These are phyloP conservation scores for Martes martes DNA, from an alignment of 2,113 vertebrate species.

Conservation along the genomic window DNA sequence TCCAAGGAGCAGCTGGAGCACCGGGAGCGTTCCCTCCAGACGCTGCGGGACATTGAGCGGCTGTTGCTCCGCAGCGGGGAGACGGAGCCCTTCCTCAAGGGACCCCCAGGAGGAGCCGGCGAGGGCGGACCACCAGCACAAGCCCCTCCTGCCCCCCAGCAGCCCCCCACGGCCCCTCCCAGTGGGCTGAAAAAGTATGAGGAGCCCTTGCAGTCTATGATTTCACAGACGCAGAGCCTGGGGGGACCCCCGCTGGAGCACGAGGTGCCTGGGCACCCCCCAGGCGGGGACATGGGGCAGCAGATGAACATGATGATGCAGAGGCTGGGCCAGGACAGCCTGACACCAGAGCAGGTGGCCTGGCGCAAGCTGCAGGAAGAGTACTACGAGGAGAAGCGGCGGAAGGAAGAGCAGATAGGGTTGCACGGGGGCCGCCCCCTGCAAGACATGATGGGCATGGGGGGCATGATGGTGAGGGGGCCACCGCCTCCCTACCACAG, in stretches of 20 bases:
- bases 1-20: conserved; percentile 98
- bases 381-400: conserved; percentile 95
- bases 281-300: conserved; percentile 89
- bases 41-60: conserved; percentile 94
- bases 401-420: conserved; percentile 93
- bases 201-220: conserved; percentile 96
- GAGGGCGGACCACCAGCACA: conserved; percentile 74
- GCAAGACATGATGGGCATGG: conserved; percentile 91
- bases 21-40: conserved; percentile 95
- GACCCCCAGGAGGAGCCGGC: conserved; percentile 50
- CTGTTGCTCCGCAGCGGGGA: conserved; percentile 90
- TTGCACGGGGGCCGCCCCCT: conserved; percentile 83
- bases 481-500: conserved; percentile 98
- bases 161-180: conserved; percentile 32
- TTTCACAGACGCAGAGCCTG: conserved; percentile 94
- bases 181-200: conserved; percentile 91
- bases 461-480: conserved; percentile 91
- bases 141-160: conserved; percentile 56
- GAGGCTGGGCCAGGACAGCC: conserved; percentile 89
- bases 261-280: conserved; percentile 82
- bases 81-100: conserved; percentile 82
- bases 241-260: conserved; percentile 85
- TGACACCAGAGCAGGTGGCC: conserved; percentile 95
- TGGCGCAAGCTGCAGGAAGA: conserved; percentile 99
- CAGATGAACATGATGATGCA: conserved; percentile 90